Evolutionary conservation across 2,797 vertebrate species (phyloP).

Genomic region (Hirundo rustica): DNA sequence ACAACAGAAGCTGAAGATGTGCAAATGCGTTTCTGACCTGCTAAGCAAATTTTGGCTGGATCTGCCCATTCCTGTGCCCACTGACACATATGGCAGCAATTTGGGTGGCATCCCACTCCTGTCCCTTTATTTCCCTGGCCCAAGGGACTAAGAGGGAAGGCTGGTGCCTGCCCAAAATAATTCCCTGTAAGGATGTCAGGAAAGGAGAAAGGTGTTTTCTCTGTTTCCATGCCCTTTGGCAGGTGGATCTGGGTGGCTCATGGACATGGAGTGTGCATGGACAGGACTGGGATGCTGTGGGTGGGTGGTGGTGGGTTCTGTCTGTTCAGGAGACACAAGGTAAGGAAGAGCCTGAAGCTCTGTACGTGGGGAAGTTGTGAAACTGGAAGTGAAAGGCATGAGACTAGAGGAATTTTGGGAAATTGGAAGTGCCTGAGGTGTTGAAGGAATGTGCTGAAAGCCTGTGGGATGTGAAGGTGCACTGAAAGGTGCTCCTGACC

Average conservation of each 20-base stretch:
- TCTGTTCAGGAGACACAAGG: background rate
- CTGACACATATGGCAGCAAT: background rate
- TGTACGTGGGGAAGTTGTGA: background rate
- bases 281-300: background rate
- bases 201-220: background rate
- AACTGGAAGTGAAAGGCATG: background rate
- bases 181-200: background rate
- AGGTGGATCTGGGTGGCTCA: background rate
- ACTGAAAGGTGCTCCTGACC: background rate
- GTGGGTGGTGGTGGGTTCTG: background rate
- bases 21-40: background rate
- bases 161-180: background rate
- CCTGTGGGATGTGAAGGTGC: background rate
- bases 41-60: background rate
- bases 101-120: background rate
- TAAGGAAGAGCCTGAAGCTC: background rate
- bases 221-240: background rate
- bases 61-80: background rate
- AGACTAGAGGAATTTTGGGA: background rate
- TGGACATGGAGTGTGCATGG: background rate
- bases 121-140: background rate
- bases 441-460: background rate
- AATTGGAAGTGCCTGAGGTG: background rate
- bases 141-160: background rate
- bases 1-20: background rate